phyloP scores from a whole-genome alignment of 2,113 vertebrate genomes.

The Sporophila hypoxantha region DNA sequence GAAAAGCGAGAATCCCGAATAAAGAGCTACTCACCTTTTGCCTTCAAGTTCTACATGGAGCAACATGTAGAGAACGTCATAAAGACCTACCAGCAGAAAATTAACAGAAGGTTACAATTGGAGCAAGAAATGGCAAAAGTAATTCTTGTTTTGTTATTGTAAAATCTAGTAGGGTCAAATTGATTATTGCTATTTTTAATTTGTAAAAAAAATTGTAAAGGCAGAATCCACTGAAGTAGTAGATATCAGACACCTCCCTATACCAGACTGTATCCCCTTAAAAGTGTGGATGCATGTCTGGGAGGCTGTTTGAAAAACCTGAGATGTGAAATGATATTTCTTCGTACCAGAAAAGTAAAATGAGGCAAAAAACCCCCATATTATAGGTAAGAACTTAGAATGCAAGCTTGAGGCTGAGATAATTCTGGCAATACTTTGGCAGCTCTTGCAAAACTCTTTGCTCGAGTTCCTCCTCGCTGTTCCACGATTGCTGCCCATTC shows the following conservation, averaged over 20 bases:
- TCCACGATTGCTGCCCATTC: background rate
- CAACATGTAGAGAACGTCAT: constrained; percentile 97
- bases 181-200: background rate
- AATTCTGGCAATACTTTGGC: background rate
- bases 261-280: background rate
- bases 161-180: background rate
- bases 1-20: constrained; percentile 96
- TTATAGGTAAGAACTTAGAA: background rate
- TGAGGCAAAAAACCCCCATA: background rate
- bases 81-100: constrained; percentile 96
- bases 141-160: constrained; percentile 5
- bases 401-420: background rate
- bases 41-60: constrained; percentile 99
- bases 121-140: constrained; percentile 99
- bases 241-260: background rate
- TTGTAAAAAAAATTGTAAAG: background rate
- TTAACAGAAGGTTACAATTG: constrained; percentile 89
- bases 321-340: background rate
- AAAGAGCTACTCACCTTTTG: constrained; percentile 95
- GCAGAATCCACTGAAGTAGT: background rate
- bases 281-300: background rate
- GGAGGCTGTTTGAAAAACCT: background rate
- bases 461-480: background rate
- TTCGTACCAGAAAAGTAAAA: background rate
- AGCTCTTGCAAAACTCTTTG: background rate